Percentiles rank a stretch among this genome's conserved stretches.
Evolutionary conservation across 2,113 vertebrate species (phyloP).

Genomic region (Ariopsis seemanni): DNA sequence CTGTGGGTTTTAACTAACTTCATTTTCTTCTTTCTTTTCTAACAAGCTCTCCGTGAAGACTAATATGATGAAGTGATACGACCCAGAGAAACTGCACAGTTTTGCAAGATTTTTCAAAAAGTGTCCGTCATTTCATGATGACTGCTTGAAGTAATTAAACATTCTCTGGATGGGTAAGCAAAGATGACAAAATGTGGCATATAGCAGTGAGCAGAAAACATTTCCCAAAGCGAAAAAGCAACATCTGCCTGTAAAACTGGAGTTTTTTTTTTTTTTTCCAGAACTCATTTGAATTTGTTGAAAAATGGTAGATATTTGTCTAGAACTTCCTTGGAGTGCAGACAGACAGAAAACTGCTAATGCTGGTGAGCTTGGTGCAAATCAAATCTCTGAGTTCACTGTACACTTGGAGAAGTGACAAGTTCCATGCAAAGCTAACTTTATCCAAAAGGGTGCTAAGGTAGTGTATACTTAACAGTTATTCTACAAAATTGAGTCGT

Average conservation of each 20-base stretch:
- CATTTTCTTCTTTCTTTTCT: not conserved
- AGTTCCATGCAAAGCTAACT: not conserved
- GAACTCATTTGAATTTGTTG: not conserved
- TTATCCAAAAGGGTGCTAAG: not conserved
- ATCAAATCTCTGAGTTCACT: not conserved
- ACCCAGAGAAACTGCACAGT: not conserved
- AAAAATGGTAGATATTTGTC: not conserved
- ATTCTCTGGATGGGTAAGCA: slow-evolving; percentile 21
- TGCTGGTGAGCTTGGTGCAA: not conserved
- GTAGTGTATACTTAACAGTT: not conserved
- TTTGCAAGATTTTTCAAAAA: slow-evolving; percentile 2
- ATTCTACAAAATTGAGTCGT: too few relatives aligned
- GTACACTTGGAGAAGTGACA: not conserved
- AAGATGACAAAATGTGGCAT: not conserved
- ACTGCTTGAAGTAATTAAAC: slow-evolving; percentile 1
- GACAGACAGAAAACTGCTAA: not conserved
- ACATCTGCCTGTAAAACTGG: not conserved
- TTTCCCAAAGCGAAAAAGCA: not conserved
- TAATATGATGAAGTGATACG: not conserved
- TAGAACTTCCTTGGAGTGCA: not conserved
- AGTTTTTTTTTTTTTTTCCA: not conserved
- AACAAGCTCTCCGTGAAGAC: not conserved
- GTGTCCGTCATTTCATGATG: not conserved
- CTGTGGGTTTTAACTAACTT: not conserved
- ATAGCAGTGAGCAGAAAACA: not conserved